Base-by-base conservation (phyloP, 2,888 invertebrate genomes). In the Dastarcus helophoroides region DNA sequence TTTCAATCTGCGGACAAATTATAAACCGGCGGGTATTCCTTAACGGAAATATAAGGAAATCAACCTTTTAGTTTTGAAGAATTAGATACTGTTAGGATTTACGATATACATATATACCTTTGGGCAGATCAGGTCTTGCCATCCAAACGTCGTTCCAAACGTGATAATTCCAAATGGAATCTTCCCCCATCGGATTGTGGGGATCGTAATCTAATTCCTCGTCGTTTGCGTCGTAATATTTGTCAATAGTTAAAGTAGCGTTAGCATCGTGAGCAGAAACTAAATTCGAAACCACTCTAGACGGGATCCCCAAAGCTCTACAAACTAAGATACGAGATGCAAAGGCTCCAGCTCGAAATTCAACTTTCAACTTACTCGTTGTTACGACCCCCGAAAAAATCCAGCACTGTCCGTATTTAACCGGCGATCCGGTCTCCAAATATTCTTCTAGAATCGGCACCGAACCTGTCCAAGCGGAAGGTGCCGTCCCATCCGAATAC, bases 121-220 rank as follows among this genome's bases (percentile, higher is more conserved):
- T 65, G 1, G 76, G 76, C 14, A 81, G 67, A 55, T 88, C 86
- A 4, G 79, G 79, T 34, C 88, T 65, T 0, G 79, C 71, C 84
- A 86, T 85, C 79, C 82, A 88, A 0, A 78, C 81, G 44, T 88
- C 88, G 50, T 80, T 84, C 88, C 88, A 88, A 4, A 86, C 84
- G 49, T 88, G 86, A 54, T 81, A 88, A 58, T 83, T 86, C 85
- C 88, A 88, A 43, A 86, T 75, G 7, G 83, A 81, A 54, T 88
- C 86, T 26, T 72, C 72, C 2, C 76, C 73, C 13, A 60, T 60
- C 1, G 70, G 68, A 48, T 80, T 78, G 41, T 76, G 73, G 2
- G 80, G 78, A 47, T 79, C 79, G 36, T 60, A 71, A 21, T 69
- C 69, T 35, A 80, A 50, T 48, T 76, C 76, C 38, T 76, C 73